Base-by-base conservation (phyloP, 2,888 invertebrate genomes). In the Thalpophila matura region DNA sequence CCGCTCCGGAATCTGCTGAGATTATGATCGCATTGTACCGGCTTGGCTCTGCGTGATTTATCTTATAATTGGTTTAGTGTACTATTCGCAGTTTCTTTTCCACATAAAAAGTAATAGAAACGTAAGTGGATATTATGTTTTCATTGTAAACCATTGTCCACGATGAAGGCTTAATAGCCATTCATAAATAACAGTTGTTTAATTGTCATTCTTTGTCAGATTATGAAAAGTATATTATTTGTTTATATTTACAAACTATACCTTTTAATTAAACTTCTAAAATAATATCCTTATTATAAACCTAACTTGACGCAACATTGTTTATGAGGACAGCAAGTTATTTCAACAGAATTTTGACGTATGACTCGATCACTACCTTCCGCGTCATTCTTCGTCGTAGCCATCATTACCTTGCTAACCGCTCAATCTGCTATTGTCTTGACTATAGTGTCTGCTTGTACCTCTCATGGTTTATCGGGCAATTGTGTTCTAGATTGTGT, bases 391-490 rank as follows among this genome's bases (percentile, higher is more conserved):
- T 7, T 9, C 27, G 26, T 22, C 5, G 29, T 33, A 18, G n/a
- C 10, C 4, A 31, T 20, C 22, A 45, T 20, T 33, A 16, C 56
- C n/a, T 12, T 2, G n/a, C 12, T n/a, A 27, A 26, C 40, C 54
- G 35, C 35, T 46, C 40, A 47, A 46, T 57, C 47, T 43, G 4
- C 33, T 18, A 31, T 53, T 56, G 49, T 7, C 38, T 62, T 4
- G 1, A 38, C 31, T 54, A 62, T 69, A 60, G 62, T 55, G 33
- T 18, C 24, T 18, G 18, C 16, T 9, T 22, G 40, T 53, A 22
- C 66, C 49, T 70, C 82, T 79, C 79, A 83, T 86, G 85, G 86
- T 86, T 85, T 89, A 89, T 85, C 73, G 74, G 79, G 78, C 86
- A 86, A 88, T 87, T 85, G 83, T 70, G 68, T 70, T 77, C 68